phyloP scores from a whole-genome alignment of 2,113 vertebrate species.

The Gnathonemus echidnorhynchus region DNA sequence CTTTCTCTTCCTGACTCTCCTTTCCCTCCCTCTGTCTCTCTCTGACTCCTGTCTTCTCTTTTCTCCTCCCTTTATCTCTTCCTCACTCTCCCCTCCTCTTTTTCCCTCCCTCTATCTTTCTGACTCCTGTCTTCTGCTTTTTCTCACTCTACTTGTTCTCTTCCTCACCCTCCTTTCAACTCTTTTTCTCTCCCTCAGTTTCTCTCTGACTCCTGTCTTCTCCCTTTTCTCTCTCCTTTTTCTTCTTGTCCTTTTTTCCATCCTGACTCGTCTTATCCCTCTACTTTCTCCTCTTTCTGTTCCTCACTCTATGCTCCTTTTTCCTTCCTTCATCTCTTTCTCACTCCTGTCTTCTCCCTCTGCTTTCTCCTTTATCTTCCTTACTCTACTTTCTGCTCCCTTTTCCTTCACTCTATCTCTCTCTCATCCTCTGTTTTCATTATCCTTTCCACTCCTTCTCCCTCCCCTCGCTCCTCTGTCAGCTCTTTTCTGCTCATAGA shows the following conservation, averaged over 20 bases:
- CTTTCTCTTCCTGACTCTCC: constrained; percentile 15
- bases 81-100: not conserved
- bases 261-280: not conserved
- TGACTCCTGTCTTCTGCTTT: not conserved
- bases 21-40: not conserved
- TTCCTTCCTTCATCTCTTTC: not conserved
- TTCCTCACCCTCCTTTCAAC: not conserved
- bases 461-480: not conserved
- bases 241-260: not conserved
- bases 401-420: not conserved
- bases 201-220: not conserved
- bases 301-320: not conserved
- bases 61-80: not conserved
- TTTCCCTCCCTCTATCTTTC: not conserved
- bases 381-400: not conserved
- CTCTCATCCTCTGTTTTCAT: not conserved
- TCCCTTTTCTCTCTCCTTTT: not conserved
- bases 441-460: not conserved
- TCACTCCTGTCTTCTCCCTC: not conserved
- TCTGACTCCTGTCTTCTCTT: not conserved
- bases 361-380: not conserved
- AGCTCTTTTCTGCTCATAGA: not conserved
- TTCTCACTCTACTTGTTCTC: not conserved
- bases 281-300: not conserved
- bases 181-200: not conserved